Evolutionary conservation across 2,113 vertebrate genomes (phyloP).

Genomic region (human (Homo sapiens)): DNA sequence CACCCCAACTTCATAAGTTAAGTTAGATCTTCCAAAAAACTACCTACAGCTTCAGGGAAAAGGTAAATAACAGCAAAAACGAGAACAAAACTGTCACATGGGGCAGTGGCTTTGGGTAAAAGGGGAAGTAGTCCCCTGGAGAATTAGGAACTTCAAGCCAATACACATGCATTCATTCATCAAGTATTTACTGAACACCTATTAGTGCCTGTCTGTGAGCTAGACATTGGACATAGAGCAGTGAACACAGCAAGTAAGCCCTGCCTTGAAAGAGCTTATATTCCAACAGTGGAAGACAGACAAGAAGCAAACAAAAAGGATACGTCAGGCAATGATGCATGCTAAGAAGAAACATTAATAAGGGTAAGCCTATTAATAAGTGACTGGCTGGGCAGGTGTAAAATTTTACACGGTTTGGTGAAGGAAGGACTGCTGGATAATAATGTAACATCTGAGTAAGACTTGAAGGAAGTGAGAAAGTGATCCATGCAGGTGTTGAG

Average conservation of each 20-base stretch:
- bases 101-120: background rate
- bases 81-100: background rate
- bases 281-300: background rate
- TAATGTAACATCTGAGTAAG: background rate
- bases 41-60: background rate
- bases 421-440: background rate
- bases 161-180: background rate
- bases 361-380: background rate
- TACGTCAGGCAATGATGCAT: background rate
- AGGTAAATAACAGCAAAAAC: background rate
- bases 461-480: background rate
- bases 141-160: background rate
- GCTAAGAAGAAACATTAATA: background rate
- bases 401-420: background rate
- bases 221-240: background rate
- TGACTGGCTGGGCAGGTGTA: background rate
- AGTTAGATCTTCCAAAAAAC: background rate
- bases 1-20: background rate
- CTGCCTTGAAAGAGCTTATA: background rate
- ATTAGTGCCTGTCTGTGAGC: background rate
- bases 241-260: background rate
- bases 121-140: background rate
- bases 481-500: background rate
- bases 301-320: background rate
- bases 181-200: background rate